Percentiles rank a stretch among this genome's conserved stretches.
Evolutionary conservation across 1,140 invertebrate genomes (phyloP).

Genomic region (Diabrotica virgifera): DNA sequence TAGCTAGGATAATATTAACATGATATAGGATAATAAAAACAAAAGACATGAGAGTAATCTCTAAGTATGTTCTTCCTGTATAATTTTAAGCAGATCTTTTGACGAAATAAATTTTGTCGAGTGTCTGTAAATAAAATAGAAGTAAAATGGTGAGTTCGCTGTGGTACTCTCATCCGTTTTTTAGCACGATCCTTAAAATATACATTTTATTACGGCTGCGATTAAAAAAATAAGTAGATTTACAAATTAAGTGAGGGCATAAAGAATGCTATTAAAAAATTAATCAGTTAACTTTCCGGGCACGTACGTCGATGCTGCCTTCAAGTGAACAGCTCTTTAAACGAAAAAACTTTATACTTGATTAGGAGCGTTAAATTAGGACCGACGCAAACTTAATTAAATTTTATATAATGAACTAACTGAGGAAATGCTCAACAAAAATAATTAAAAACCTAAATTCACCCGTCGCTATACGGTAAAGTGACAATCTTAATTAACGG

Average conservation of each 20-base stretch:
- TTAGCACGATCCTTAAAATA: background rate
- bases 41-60: too few relatives aligned
- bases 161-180: too few relatives aligned
- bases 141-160: too few relatives aligned
- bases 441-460: constrained; percentile 53
- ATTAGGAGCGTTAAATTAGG: constrained; percentile 52
- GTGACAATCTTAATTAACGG: constrained; percentile 52
- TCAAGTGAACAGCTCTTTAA: constrained; percentile 27
- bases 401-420: constrained; percentile 52
- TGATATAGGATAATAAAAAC: too few relatives aligned
- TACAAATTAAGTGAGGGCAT: constrained; percentile 28
- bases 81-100: too few relatives aligned
- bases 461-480: constrained; percentile 45
- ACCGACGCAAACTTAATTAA: constrained; percentile 50
- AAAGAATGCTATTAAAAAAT: constrained; percentile 34
- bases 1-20: too few relatives aligned
- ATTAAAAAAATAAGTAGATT: background rate
- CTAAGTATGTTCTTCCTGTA: too few relatives aligned
- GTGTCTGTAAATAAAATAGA: too few relatives aligned
- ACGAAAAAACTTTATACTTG: constrained; percentile 49
- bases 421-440: constrained; percentile 52
- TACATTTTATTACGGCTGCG: background rate
- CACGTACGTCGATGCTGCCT: constrained; percentile 35
- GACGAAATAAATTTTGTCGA: too few relatives aligned
- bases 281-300: constrained; percentile 34